A percentile compares a stretch with the other conserved stretches of the same genome.
These are phyloP conservation scores for Chionomys nivalis DNA, from an alignment of 2,113 vertebrate species.

Conservation along the genomic window DNA sequence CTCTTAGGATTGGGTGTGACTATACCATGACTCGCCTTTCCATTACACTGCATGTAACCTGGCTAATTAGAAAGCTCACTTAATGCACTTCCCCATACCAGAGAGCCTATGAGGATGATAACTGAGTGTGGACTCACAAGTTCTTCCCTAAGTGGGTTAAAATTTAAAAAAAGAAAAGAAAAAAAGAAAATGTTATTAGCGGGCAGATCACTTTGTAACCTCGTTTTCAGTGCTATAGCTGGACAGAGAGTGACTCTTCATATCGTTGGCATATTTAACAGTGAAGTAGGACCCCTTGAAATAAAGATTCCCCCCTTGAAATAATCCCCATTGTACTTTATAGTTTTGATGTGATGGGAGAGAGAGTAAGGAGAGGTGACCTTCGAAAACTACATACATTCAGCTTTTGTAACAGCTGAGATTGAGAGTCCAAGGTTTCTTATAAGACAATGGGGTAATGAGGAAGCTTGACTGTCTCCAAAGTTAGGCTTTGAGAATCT, in stretches of 20 bases:
- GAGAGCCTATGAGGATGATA: background rate
- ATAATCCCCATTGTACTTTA: constrained; percentile 8
- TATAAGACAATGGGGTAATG: background rate
- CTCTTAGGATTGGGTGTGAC: background rate
- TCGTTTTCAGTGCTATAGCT: constrained; percentile 33
- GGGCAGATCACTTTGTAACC: constrained; percentile 42
- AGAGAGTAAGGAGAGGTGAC: background rate
- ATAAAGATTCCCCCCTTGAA: background rate
- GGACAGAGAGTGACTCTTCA: constrained; percentile 37
- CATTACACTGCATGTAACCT: background rate
- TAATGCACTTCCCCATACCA: constrained; percentile 35
- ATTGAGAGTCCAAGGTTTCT: constrained; percentile 54
- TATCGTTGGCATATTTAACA: background rate
- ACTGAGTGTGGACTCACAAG: background rate
- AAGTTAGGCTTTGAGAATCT: constrained; percentile 12
- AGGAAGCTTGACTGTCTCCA: background rate
- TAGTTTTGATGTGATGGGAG: background rate
- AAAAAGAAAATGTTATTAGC: constrained; percentile 3
- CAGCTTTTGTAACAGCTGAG: background rate
- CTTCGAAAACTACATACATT: constrained; percentile 37
- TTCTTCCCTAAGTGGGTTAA: constrained; percentile 50
- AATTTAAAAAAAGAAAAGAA: constrained; percentile 50
- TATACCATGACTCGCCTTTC: background rate
- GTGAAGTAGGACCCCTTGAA: background rate
- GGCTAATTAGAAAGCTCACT: constrained; percentile 40